phyloP scores from a whole-genome alignment of 2,113 vertebrate species.

The Rhinolophus sinicus region DNA sequence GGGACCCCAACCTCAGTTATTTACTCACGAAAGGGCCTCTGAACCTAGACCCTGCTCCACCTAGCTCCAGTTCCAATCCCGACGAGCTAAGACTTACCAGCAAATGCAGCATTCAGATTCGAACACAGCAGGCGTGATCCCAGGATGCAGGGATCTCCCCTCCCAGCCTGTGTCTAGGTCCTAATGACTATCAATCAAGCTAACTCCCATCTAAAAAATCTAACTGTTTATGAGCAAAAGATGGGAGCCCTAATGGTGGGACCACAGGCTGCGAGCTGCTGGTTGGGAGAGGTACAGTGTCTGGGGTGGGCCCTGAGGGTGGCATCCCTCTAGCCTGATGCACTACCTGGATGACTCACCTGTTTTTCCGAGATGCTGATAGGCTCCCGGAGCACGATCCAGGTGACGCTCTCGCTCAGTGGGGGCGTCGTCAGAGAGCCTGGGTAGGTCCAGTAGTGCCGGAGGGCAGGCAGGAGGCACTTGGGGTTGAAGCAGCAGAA shows the following conservation, averaged over 20 bases:
- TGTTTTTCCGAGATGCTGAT: slow-evolving; percentile 94
- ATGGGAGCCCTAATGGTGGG: background rate
- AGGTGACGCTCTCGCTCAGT: slow-evolving; percentile 94
- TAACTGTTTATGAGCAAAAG: background rate
- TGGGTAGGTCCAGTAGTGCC: slow-evolving; percentile 96
- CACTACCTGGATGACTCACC: slow-evolving; percentile 82
- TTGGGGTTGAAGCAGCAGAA: slow-evolving; percentile 95
- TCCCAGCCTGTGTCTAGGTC: background rate
- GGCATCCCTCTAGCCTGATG: accelerated
- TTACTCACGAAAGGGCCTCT: background rate
- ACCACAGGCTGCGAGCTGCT: background rate
- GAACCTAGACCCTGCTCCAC: background rate
- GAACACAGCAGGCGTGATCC: background rate
- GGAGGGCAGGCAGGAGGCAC: slow-evolving; percentile 93
- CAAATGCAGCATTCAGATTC: background rate
- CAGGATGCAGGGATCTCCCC: background rate
- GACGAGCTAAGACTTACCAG: background rate
- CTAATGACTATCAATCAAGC: background rate
- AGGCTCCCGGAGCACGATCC: slow-evolving; percentile 95
- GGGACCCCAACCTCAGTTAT: background rate
- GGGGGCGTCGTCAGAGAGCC: slow-evolving; percentile 98
- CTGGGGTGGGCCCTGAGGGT: background rate
- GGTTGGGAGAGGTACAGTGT: background rate
- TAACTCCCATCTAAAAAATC: background rate
- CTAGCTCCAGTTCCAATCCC: background rate